Evolutionary conservation across 2,113 vertebrate genomes (phyloP).

Genomic region (Pardalotus punctatus): DNA sequence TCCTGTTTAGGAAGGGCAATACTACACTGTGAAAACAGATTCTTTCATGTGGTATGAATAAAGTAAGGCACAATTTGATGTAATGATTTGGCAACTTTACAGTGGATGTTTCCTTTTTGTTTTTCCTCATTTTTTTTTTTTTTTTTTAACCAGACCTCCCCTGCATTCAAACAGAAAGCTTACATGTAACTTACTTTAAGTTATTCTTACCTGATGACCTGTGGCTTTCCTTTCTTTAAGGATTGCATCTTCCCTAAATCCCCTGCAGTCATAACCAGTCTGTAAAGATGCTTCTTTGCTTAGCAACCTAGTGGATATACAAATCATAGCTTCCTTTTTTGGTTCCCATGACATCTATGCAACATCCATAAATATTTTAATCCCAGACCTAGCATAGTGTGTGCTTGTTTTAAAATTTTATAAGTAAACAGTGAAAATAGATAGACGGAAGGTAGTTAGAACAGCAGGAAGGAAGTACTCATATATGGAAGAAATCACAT

Average conservation of each 20-base stretch:
- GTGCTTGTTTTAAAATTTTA: background rate
- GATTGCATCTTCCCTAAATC: background rate
- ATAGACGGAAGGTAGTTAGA: background rate
- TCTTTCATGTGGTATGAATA: background rate
- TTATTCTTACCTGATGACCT: background rate
- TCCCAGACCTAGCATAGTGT: background rate
- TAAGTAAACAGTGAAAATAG: background rate
- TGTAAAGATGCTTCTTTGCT: background rate
- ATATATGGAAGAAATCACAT: background rate
- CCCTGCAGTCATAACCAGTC: background rate
- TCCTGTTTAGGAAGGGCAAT: background rate
- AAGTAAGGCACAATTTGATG: background rate
- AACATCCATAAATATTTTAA: background rate
- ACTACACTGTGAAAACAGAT: background rate
- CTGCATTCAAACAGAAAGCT: background rate
- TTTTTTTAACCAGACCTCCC: background rate
- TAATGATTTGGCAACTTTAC: background rate
- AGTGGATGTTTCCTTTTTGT: too few species aligned
- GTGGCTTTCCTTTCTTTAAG: background rate
- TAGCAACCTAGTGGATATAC: background rate
- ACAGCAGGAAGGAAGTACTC: background rate
- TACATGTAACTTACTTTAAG: background rate
- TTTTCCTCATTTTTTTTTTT: background rate
- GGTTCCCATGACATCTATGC: background rate
- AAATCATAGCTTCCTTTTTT: background rate